phyloP scores from a whole-genome alignment of 2,888 invertebrate species.

The Heliconius sara region DNA sequence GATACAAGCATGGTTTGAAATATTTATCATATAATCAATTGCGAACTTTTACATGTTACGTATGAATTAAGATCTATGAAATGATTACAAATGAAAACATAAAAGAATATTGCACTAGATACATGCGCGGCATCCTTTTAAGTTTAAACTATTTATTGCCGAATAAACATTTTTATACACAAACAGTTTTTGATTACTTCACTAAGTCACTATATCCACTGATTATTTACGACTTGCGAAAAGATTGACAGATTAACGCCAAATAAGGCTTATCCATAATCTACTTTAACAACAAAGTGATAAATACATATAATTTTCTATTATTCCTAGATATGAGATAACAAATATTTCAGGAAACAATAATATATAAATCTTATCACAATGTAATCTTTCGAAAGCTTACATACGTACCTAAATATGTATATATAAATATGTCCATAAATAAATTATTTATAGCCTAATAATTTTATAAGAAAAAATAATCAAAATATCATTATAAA shows the following conservation, averaged over 20 bases:
- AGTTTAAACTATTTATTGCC: slow-evolving; percentile 4
- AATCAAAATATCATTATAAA: too few relatives aligned
- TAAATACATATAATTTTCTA: not conserved
- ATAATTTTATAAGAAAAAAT: not conserved
- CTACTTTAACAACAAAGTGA: not conserved
- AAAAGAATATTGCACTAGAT: not conserved
- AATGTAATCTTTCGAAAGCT: not conserved
- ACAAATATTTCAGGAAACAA: slow-evolving; percentile 6
- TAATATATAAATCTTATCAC: slow-evolving; percentile 1
- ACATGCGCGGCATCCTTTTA: not conserved
- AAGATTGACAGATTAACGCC: slow-evolving; percentile 54
- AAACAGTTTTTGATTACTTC: not conserved
- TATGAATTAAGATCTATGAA: not conserved
- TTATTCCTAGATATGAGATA: slow-evolving; percentile 9
- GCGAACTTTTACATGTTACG: too few relatives aligned
- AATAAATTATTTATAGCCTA: not conserved
- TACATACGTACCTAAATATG: not conserved
- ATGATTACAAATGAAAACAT: not conserved
- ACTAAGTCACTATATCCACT: not conserved
- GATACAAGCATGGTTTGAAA: not conserved
- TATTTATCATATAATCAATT: not conserved
- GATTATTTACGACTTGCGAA: slow-evolving; percentile 20
- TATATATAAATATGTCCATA: not conserved
- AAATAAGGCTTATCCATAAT: slow-evolving; percentile 10
- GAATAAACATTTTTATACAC: slow-evolving; percentile 6